A percentile compares a stretch with the other conserved stretches of the same genome.
These are phyloP conservation scores for Siniperca chuatsi DNA, from an alignment of 2,113 vertebrate species.

Conservation along the genomic window DNA sequence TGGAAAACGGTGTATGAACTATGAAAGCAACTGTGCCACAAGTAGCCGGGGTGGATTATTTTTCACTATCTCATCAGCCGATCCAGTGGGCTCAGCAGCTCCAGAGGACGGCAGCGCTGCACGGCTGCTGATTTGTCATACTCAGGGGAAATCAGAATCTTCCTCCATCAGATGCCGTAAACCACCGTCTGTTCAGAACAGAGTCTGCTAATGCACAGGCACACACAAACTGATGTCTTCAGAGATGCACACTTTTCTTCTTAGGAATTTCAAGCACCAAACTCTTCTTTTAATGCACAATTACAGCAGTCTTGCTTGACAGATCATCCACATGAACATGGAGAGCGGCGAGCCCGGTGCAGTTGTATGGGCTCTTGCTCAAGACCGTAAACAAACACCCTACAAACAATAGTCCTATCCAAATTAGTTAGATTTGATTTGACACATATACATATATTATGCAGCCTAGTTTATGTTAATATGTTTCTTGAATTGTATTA, in stretches of 20 bases:
- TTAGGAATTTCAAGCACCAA: not conserved
- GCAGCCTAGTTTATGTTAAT: not conserved
- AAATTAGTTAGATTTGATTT: not conserved
- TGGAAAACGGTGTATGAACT: slow-evolving; percentile 22
- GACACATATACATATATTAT: not conserved
- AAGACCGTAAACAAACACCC: not conserved
- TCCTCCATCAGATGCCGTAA: slow-evolving; percentile 41
- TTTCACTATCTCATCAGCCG: slow-evolving; percentile 67
- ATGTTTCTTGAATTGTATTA: not conserved
- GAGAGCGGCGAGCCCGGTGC: not conserved
- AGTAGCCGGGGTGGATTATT: slow-evolving; percentile 57
- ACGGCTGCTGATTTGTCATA: slow-evolving; percentile 61
- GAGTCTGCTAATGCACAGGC: not conserved
- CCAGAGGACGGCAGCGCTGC: slow-evolving; percentile 34
- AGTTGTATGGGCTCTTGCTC: not conserved
- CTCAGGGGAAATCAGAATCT: slow-evolving; percentile 71
- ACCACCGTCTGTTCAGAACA: slow-evolving; percentile 25
- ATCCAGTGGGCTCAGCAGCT: slow-evolving; percentile 68
- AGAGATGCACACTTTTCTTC: not conserved
- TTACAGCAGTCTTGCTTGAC: not conserved
- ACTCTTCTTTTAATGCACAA: not conserved
- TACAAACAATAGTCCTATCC: not conserved
- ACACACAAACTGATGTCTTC: not conserved
- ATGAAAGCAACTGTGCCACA: slow-evolving; percentile 45
- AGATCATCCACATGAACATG: not conserved